Evolutionary conservation across 1,140 invertebrate genomes (phyloP).

Genomic region (Capitella teleta): DNA sequence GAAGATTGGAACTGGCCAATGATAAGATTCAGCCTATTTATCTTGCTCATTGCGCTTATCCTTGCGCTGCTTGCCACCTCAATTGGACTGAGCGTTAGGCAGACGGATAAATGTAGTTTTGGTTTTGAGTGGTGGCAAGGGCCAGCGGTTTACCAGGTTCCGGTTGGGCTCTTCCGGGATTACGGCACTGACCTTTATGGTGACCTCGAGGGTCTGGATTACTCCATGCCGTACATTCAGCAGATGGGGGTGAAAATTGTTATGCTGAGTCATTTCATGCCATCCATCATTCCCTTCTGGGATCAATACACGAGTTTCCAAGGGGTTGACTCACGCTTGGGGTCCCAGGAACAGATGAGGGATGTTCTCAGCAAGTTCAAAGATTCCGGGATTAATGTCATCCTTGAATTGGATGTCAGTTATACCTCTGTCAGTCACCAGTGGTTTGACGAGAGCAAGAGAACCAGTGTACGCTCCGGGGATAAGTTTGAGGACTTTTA

Average conservation of each 20-base stretch:
- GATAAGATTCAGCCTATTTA: not conserved
- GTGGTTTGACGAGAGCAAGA: too few relatives aligned
- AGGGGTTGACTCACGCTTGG: not conserved
- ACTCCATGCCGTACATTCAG: not conserved
- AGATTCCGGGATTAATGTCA: too few relatives aligned
- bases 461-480: too few relatives aligned
- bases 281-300: not conserved
- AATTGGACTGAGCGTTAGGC: not conserved
- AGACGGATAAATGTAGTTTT: not conserved
- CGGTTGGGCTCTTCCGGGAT: not conserved
- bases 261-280: not conserved
- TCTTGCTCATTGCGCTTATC: not conserved
- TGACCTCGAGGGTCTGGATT: not conserved
- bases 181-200: not conserved
- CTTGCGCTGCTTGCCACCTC: not conserved
- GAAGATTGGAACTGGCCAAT: constrained; percentile 3
- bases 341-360: not conserved
- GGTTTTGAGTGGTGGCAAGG: constrained; percentile 5
- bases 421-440: too few relatives aligned
- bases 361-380: too few relatives aligned
- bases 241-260: not conserved
- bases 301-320: constrained; percentile 2
- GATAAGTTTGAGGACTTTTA: too few relatives aligned
- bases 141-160: not conserved
- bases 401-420: too few relatives aligned